Conservation (phyloP, 2,797 vertebrate species). For the Chaetophractus vellerosus region DNA sequence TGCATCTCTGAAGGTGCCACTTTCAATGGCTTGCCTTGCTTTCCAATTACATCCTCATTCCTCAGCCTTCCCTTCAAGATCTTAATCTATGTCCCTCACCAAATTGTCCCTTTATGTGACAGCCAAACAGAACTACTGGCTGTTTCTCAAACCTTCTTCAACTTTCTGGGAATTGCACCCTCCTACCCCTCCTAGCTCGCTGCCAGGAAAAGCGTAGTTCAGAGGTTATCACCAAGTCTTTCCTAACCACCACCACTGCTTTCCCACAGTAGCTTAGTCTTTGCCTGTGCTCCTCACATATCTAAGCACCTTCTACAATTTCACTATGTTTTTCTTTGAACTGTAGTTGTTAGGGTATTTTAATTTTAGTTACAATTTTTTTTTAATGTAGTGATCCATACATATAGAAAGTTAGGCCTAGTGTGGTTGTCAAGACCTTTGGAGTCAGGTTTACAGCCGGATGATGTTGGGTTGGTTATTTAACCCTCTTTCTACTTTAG, state of each 20-base stretch:
- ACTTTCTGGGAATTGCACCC: not conserved
- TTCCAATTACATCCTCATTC: not conserved
- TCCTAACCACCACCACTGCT: accelerated
- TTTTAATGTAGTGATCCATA: not conserved
- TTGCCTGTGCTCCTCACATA: not conserved
- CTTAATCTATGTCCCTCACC: not conserved
- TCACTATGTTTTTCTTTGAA: not conserved
- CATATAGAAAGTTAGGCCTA: not conserved
- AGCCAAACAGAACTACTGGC: not conserved
- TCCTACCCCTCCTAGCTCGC: not conserved
- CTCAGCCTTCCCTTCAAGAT: not conserved
- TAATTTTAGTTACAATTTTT: not conserved
- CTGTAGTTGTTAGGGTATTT: not conserved
- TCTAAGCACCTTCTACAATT: not conserved
- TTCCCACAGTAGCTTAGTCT: not conserved
- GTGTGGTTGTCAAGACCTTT: not conserved
- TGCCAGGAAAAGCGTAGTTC: not conserved
- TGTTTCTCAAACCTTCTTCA: not conserved
- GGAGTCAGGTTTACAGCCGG: not conserved
- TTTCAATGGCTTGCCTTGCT: not conserved
- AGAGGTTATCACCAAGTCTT: not conserved
- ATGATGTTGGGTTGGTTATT: not conserved
- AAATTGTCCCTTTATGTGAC: not conserved
- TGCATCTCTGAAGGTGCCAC: no score
- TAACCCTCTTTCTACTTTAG: not conserved